These are phyloP conservation scores for Caenorhabditis panamensis DNA, from an alignment of 2,888 invertebrate genomes.

Conservation along the genomic window DNA sequence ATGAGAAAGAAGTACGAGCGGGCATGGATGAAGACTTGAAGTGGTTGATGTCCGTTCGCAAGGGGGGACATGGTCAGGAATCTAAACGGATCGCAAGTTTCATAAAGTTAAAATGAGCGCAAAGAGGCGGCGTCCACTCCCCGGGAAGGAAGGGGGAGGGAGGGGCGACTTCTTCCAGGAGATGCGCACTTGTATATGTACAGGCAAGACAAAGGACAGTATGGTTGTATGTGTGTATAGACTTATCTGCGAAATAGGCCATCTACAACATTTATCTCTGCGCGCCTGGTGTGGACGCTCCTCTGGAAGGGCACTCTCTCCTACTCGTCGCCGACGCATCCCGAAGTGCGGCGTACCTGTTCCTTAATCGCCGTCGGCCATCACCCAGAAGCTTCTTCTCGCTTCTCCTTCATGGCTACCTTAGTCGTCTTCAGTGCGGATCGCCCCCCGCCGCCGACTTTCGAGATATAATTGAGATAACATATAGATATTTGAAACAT, in stretches of 20 bases:
- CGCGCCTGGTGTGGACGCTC: conserved; percentile 48
- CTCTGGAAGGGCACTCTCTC: conserved; percentile 49
- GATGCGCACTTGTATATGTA: conserved; percentile 55
- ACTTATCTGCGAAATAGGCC: conserved; percentile 65
- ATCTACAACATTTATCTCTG: conserved; percentile 65
- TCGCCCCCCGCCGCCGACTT: conserved; percentile 39
- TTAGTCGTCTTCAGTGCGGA: conserved; percentile 18
- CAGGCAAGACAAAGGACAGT: conserved; percentile 59
- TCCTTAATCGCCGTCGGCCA: conserved; percentile 63
- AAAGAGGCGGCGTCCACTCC: conserved; percentile 21
- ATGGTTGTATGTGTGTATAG: conserved; percentile 55
- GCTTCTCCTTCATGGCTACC: conserved; percentile 9
- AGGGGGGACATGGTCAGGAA: no score
- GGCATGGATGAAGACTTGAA: conserved; percentile 25
- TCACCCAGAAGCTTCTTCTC: conserved; percentile 48
- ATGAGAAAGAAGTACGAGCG: conserved; percentile 47
- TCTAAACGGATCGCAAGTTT: conserved; percentile 54
- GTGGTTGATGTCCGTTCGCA: conserved; percentile 36
- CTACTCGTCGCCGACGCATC: conserved; percentile 45
- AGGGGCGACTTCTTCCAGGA: conserved; percentile 53
- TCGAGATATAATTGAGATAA: conserved; percentile 59
- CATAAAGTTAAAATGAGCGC: conserved; percentile 60
- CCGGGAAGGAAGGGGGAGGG: conserved; percentile 35
- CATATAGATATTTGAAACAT: conserved; percentile 59
- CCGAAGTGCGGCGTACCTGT: conserved; percentile 61